Evolutionary conservation across 2,113 vertebrate genomes (phyloP), one percentile per base, ranked within the genome.

Genomic region (Lepus europaeus): DNA sequence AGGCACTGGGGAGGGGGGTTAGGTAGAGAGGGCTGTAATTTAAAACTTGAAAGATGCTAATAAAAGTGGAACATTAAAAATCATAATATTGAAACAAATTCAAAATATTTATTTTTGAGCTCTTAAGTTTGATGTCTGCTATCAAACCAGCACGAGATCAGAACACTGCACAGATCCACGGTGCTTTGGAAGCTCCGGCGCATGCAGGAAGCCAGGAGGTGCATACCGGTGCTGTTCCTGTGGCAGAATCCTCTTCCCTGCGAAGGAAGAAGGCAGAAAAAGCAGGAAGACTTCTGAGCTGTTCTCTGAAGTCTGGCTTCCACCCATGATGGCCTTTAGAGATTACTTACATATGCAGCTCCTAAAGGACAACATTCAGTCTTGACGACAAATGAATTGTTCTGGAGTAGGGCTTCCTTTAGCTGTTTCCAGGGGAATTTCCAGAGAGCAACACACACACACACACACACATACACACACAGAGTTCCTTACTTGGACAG

Each of bases 31-130:
- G 64, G 74, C 92, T 97, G 93, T 96, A 96, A 97, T 98, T 97
- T 98, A 98, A 97, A 97, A 97, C 91, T 98, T 98, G 96, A 98
- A 98, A 98, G 93, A 97, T 97, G 90, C 96, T 98, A 98, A 98
- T 98, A 98, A 98, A 98, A 96, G 96, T 97, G 95, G 97, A 98
- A 97, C 96, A 98, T 98, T 98, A 98, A 98, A 98, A 98, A 98
- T 98, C 98, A 98, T 98, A 98, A 98, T 98, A 98, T 98, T 98
- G 98, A 96, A 97, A 98, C 97, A 98, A 97, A 98, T 98, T 97
- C 94, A 97, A 97, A 97, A 97, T 98, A 98, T 98, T 98, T 98
- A 97, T 98, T 98, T 97, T 91, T 93, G 88, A 29, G 81, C 59
- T 91, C 96, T 81, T 81, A 88, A 95, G 88, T 96, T 97, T 94